phyloP scores from a whole-genome alignment of 2,797 vertebrate genomes.

The Lepilemur ruficaudatus region DNA sequence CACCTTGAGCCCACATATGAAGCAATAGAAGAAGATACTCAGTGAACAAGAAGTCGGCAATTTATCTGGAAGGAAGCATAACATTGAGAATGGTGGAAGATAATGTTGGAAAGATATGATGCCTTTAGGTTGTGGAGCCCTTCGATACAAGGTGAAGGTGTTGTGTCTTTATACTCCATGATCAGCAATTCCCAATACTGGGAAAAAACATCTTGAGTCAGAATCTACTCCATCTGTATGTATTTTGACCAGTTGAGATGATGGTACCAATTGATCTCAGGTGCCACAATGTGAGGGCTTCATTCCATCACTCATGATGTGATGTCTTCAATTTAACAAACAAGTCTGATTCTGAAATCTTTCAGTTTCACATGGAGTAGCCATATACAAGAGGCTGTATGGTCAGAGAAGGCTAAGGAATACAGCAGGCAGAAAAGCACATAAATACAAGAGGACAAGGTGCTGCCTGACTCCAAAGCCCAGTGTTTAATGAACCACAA shows the following conservation, averaged over 20 bases:
- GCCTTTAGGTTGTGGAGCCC: not conserved
- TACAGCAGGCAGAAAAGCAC: too few species aligned
- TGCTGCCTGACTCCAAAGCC: fast-evolving
- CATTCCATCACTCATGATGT: not conserved
- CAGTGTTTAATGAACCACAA: fast-evolving
- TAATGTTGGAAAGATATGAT: not conserved
- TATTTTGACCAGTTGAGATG: not conserved
- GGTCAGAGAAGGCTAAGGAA: too few species aligned
- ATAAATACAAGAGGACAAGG: not conserved
- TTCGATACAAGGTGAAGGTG: fast-evolving
- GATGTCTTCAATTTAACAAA: not conserved
- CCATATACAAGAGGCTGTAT: fast-evolving
- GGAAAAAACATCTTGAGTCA: too few species aligned
- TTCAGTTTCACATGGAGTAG: not conserved
- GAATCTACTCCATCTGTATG: not conserved
- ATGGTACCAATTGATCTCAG: not conserved
- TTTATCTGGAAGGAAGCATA: not conserved
- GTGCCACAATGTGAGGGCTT: fast-evolving
- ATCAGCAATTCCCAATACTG: not conserved
- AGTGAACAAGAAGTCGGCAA: not conserved
- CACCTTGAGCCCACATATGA: not conserved
- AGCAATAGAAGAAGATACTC: not conserved
- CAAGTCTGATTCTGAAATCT: not conserved
- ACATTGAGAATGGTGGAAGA: not conserved
- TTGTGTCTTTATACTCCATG: not conserved